phyloP scores from a whole-genome alignment of 2,888 invertebrate species.

The Branchellion lobata region DNA sequence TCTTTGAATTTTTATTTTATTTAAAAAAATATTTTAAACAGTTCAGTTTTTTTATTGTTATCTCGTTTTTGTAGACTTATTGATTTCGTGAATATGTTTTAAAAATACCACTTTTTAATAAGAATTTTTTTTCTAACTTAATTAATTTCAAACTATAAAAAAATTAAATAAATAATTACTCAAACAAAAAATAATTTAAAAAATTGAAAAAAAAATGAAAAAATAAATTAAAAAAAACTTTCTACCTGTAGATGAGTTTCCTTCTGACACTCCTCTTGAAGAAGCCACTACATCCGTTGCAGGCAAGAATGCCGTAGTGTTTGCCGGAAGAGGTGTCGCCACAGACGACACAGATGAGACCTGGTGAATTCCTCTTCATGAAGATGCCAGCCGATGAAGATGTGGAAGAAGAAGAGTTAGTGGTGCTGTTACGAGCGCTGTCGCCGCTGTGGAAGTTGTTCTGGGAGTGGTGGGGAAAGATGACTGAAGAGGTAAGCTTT shows the following conservation, averaged over 20 bases:
- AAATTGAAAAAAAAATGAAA: not conserved
- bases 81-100: too few species aligned
- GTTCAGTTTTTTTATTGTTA: too few species aligned
- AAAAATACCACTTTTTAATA: too few species aligned
- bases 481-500: not conserved
- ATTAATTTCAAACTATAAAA: not conserved
- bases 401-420: not conserved
- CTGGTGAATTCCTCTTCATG: slow-evolving; percentile 64
- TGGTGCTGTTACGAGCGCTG: not conserved
- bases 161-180: not conserved
- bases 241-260: slow-evolving; percentile 91
- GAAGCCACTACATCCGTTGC: slow-evolving; percentile 98
- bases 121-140: too few species aligned
- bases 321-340: slow-evolving; percentile 96
- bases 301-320: slow-evolving; percentile 94
- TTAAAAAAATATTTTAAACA: too few species aligned
- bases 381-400: slow-evolving; percentile 43
- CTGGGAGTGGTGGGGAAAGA: not conserved
- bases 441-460: not conserved
- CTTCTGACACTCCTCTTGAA: slow-evolving; percentile 93
- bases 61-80: too few species aligned
- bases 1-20: too few species aligned
- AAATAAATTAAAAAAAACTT: not conserved
- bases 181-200: not conserved
- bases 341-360: slow-evolving; percentile 86